phyloP scores from a whole-genome alignment of 2,888 invertebrate genomes.

The Crioceris asparagi region DNA sequence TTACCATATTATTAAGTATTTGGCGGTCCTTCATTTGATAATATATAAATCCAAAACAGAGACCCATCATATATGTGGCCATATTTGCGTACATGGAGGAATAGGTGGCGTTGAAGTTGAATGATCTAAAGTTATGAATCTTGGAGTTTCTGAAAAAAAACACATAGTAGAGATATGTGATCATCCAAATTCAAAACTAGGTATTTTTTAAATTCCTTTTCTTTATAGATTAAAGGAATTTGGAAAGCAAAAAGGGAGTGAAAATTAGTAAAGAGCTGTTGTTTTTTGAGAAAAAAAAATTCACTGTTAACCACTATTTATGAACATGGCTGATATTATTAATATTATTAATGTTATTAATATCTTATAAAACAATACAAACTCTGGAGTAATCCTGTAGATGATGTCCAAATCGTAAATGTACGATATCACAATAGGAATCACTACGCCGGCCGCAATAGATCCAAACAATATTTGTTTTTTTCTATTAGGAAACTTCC shows the following conservation, averaged over 20 bases:
- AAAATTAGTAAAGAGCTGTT: too few species aligned
- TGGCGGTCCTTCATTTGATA: slow-evolving; percentile 11
- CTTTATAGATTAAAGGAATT: too few species aligned
- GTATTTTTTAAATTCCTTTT: too few species aligned
- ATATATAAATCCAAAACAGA: slow-evolving; percentile 22
- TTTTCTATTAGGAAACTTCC: slow-evolving; percentile 18
- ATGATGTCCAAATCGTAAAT: slow-evolving; percentile 19
- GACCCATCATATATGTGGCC: slow-evolving; percentile 24
- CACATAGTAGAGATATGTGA: too few species aligned
- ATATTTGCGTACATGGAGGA: slow-evolving; percentile 22
- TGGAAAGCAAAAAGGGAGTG: too few species aligned
- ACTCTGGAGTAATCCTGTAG: slow-evolving; percentile 22
- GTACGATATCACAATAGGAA: slow-evolving; percentile 17
- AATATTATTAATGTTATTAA: too few species aligned
- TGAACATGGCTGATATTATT: too few species aligned
- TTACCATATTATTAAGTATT: slow-evolving; percentile 11
- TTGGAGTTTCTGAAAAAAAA: slow-evolving; percentile 21
- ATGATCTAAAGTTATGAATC: slow-evolving; percentile 20
- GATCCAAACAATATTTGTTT: slow-evolving; percentile 10
- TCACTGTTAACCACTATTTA: too few species aligned
- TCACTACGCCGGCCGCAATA: slow-evolving; percentile 14
- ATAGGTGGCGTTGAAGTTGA: slow-evolving; percentile 21
- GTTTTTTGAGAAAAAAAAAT: too few species aligned
- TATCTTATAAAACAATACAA: slow-evolving; percentile 11
- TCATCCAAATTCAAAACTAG: too few species aligned